Conservation (phyloP, 2,797 vertebrate species). For the Bradypus variegatus region DNA sequence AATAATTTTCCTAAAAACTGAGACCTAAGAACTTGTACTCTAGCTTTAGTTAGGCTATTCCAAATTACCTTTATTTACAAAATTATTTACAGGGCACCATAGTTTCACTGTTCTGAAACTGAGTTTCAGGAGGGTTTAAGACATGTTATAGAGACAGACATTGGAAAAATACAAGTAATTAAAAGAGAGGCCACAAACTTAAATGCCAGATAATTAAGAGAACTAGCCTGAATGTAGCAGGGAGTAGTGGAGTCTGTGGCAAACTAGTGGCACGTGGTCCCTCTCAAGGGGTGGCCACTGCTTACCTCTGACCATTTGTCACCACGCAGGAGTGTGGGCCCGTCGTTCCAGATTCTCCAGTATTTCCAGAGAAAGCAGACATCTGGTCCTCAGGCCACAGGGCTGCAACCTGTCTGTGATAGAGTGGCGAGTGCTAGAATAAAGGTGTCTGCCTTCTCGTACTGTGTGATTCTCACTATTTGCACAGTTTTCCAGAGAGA, state of each 20-base stretch:
- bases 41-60: not conserved
- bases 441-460: not conserved
- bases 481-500: not conserved
- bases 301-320: not conserved
- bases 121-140: not conserved
- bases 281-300: not conserved
- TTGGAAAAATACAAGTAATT: not conserved
- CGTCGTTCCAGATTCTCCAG: not conserved
- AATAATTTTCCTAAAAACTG: not conserved
- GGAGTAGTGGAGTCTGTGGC: not conserved
- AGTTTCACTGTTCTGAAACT: not conserved
- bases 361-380: not conserved
- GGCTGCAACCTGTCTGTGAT: not conserved
- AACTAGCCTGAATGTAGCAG: not conserved
- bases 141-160: not conserved
- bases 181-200: not conserved
- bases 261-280: not conserved
- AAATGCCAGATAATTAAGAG: not conserved
- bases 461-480: not conserved
- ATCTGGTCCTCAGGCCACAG: not conserved
- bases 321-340: accelerated
- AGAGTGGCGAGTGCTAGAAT: not conserved
- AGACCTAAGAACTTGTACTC: not conserved
- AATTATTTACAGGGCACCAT: not conserved
- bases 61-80: not conserved